Evolutionary conservation across 2,113 vertebrate genomes (phyloP), one percentile per base, ranked within the genome.

Genomic region (Marmota monax): DNA sequence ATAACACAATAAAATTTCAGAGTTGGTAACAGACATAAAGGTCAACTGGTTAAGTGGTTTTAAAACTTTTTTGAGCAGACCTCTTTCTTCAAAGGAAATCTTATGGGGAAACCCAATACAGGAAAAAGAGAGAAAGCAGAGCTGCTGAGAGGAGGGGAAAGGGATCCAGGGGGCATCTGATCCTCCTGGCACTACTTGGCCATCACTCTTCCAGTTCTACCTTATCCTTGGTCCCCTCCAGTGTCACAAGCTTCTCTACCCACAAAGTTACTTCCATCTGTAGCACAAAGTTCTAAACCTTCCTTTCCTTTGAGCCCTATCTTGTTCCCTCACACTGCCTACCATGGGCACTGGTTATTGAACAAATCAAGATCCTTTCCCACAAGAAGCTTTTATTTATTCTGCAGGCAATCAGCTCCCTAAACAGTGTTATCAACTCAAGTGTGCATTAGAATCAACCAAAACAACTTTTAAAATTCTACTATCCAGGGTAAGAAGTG

Each of bases 41-140:
- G 96, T 93, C 97, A 95, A 73, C 12, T 51, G 34, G 70, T 61
- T 79, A 51, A 69, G 94, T 94, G 86, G 53, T 80, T 95, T 95
- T 39, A 95, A 96, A 87, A 37, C 5, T 6, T 61, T 70, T 77
- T 76, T 83, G 4, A 93, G 34, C 51, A 86, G 69, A 29, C 88
- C 23, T 78, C 69, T 92, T 97, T 92, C 34, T 88, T 96, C 51
- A 76, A 84, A 93, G 86, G 78, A 92, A 89, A 39, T 86, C 42
- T 61, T 94, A 37, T 48, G 79, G 90, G 90, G 51, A 96, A 95
- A 82, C 53, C 80, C 92, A 76, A 18, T 23, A 42, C 3, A 56
- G 73, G 22, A 96, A 85, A 94, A 69, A 83, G 10, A 88, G 23
- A 84, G 23, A 89, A 69, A 86, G 42, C 56, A 32, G 2, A 56